Evolutionary conservation across 2,888 invertebrate species (phyloP).

Genomic region (Lithophane semibrunnea): DNA sequence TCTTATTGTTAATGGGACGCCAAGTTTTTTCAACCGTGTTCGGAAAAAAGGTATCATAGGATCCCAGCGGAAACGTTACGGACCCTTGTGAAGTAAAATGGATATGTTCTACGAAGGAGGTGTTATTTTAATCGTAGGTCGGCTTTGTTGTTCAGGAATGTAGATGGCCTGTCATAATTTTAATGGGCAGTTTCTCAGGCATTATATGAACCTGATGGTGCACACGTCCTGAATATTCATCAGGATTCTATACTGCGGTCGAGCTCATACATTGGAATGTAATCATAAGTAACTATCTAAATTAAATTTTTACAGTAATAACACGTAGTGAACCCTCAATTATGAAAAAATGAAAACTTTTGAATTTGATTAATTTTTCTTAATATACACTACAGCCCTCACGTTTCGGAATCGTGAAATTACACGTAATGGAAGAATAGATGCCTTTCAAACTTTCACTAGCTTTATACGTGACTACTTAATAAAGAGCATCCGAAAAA

Average conservation of each 20-base stretch:
- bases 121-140: slow-evolving; percentile 90
- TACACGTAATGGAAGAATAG: slow-evolving; percentile 10
- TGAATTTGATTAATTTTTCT: slow-evolving; percentile 7
- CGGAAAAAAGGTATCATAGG: slow-evolving; percentile 89
- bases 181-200: slow-evolving; percentile 88
- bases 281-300: slow-evolving; percentile 50
- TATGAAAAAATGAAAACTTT: slow-evolving; percentile 28
- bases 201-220: slow-evolving; percentile 80
- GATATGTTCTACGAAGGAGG: slow-evolving; percentile 89
- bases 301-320: slow-evolving; percentile 35
- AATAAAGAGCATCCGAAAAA: slow-evolving; percentile 50
- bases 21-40: slow-evolving; percentile 87
- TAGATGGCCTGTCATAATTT: slow-evolving; percentile 90
- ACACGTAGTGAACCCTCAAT: slow-evolving; percentile 19
- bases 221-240: slow-evolving; percentile 85
- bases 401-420: slow-evolving; percentile 14
- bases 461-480: slow-evolving; percentile 26
- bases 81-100: slow-evolving; percentile 89
- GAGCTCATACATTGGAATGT: slow-evolving; percentile 60
- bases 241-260: slow-evolving; percentile 66
- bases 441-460: slow-evolving; percentile 29
- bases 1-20: slow-evolving; percentile 91
- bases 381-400: neutral
- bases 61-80: slow-evolving; percentile 90
- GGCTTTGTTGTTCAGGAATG: slow-evolving; percentile 89